phyloP scores from a whole-genome alignment of 2,113 vertebrate genomes.

The Vulpes lagopus region DNA sequence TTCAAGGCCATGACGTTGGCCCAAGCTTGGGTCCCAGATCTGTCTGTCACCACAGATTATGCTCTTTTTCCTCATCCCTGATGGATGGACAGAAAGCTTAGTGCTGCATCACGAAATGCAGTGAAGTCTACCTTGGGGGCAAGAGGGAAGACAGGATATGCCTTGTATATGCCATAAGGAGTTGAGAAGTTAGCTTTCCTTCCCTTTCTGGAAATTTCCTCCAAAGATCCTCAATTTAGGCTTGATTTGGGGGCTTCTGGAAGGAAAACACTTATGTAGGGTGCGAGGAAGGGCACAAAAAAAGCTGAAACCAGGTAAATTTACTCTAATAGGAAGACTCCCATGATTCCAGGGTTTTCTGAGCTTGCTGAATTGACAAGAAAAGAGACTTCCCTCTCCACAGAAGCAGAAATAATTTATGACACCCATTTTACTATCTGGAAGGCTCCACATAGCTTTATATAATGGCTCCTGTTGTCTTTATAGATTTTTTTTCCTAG shows the following conservation, averaged over 20 bases:
- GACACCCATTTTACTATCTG: constrained; percentile 62
- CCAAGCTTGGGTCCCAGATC: background rate
- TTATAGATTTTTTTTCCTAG: constrained; percentile 66
- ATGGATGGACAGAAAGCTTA: background rate
- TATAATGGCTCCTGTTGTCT: constrained; percentile 67
- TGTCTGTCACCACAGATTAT: background rate
- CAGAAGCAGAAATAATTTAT: constrained; percentile 68
- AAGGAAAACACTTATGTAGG: background rate
- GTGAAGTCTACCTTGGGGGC: background rate
- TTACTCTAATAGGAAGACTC: background rate
- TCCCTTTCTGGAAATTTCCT: background rate
- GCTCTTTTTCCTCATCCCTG: background rate
- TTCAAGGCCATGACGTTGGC: background rate
- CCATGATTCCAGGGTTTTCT: background rate
- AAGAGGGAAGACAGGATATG: background rate
- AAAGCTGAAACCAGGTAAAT: background rate
- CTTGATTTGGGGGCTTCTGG: background rate
- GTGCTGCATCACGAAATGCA: background rate
- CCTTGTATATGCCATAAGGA: background rate
- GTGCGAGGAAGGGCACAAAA: accelerated
- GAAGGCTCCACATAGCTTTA: constrained; percentile 56
- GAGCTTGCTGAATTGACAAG: constrained; percentile 11
- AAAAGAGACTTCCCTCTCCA: background rate
- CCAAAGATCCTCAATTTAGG: background rate
- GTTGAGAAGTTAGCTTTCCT: background rate